These are phyloP conservation scores for Tubulanus polymorphus DNA, from an alignment of 2,888 invertebrate species.

Conservation along the genomic window DNA sequence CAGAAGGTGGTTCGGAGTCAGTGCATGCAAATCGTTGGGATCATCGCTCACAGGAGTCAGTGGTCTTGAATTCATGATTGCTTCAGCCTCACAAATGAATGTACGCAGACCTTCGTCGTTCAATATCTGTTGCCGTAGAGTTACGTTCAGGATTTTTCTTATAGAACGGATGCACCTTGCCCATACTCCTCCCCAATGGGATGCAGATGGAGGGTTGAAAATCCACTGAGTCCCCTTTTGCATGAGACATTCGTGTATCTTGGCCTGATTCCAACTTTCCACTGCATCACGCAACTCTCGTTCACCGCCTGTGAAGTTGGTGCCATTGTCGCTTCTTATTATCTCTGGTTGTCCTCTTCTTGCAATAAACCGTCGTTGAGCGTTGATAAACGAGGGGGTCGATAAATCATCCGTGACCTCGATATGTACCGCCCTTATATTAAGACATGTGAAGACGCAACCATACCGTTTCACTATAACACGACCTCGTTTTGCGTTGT, in stretches of 20 bases:
- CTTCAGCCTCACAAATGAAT: slow-evolving; percentile 3
- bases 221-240: neutral
- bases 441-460: slow-evolving; percentile 10
- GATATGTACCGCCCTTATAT: slow-evolving; percentile 5
- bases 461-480: slow-evolving; percentile 9
- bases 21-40: neutral
- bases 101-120: neutral
- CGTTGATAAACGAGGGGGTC: neutral
- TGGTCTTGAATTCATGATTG: slow-evolving; percentile 4
- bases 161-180: neutral
- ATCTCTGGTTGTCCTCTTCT: slow-evolving; percentile 1
- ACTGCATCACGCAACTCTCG: slow-evolving; percentile 1
- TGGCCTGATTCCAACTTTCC: slow-evolving; percentile 2
- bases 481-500: slow-evolving; percentile 1
- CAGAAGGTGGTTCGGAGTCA: slow-evolving; percentile 38
- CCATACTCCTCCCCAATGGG: slow-evolving; percentile 5
- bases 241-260: neutral
- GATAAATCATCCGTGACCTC: slow-evolving; percentile 2
- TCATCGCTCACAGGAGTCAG: slow-evolving; percentile 9
- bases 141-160: neutral
- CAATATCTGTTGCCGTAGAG: neutral
- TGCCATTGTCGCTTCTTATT: slow-evolving; percentile 3
- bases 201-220: neutral
- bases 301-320: slow-evolving; percentile 2
- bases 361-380: neutral